phyloP scores from a whole-genome alignment of 2,113 vertebrate genomes.

The Actenoides hombroni region DNA sequence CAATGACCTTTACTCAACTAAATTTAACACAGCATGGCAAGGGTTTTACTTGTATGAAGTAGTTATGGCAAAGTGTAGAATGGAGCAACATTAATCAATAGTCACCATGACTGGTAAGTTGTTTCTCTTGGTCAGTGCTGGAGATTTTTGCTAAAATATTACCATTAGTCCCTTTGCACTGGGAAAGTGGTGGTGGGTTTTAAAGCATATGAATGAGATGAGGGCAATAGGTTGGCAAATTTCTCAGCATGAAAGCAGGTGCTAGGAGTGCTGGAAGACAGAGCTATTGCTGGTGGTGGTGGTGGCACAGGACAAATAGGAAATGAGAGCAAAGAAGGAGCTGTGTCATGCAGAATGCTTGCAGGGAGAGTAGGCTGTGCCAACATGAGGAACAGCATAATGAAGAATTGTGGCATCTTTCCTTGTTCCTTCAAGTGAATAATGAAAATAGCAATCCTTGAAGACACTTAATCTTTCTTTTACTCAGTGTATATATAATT shows the following conservation, averaged over 20 bases:
- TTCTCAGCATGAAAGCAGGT: neutral
- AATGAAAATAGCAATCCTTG: neutral
- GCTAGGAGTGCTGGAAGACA: neutral
- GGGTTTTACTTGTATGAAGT: neutral
- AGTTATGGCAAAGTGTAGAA: neutral
- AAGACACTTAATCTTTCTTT: neutral
- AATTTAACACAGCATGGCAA: neutral
- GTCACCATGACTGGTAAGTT: neutral
- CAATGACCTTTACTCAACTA: neutral
- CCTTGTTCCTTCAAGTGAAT: neutral
- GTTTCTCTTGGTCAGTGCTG: neutral
- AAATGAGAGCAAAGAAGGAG: neutral
- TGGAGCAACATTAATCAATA: neutral
- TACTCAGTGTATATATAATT: neutral
- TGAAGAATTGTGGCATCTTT: neutral
- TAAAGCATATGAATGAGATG: neutral
- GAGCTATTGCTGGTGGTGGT: neutral
- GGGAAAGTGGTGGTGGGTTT: neutral
- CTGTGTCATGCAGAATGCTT: neutral
- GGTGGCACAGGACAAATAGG: neutral
- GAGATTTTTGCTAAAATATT: neutral
- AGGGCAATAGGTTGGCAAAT: neutral
- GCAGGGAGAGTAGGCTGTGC: neutral
- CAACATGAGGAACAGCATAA: fast-evolving
- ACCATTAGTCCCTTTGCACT: neutral